Conservation (phyloP, 2,113 vertebrate species). For the Gorilla gorilla region DNA sequence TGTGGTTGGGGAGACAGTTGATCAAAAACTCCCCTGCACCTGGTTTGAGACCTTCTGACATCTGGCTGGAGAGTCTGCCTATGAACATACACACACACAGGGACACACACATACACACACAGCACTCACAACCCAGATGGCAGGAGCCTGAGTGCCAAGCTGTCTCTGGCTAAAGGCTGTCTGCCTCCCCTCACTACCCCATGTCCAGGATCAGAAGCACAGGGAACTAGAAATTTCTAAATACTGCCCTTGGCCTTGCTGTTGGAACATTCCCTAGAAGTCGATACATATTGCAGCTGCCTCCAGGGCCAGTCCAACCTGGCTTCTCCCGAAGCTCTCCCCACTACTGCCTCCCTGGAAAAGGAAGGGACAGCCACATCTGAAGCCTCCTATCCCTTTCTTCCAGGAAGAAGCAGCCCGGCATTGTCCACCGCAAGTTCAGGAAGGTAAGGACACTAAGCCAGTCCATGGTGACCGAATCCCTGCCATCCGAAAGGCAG, state of each 20-base stretch:
- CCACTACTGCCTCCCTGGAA: background rate
- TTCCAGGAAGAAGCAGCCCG: background rate
- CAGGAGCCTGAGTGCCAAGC: conserved; percentile 39
- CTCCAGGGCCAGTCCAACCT: background rate
- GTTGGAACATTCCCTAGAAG: background rate
- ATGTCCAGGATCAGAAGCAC: conserved; percentile 16
- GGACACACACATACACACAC: background rate
- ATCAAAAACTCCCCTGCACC: background rate
- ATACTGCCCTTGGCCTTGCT: background rate
- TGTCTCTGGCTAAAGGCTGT: conserved; percentile 47
- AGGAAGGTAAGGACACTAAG: background rate
- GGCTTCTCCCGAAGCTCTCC: rapidly evolving
- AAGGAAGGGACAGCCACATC: background rate
- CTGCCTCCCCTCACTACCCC: background rate
- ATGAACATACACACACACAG: background rate
- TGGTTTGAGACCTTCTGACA: background rate
- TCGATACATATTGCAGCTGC: background rate
- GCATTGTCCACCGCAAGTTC: background rate
- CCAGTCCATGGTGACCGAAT: background rate
- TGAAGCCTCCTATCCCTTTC: background rate
- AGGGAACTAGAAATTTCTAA: conserved; percentile 15
- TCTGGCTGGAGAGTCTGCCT: background rate
- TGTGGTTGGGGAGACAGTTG: background rate
- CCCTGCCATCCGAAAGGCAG: conserved; percentile 2
- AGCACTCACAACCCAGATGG: conserved; percentile 45